Evolutionary conservation across 2,888 invertebrate species (phyloP), one percentile per base, ranked within the genome.

Genomic region (Leucophenga montana): DNA sequence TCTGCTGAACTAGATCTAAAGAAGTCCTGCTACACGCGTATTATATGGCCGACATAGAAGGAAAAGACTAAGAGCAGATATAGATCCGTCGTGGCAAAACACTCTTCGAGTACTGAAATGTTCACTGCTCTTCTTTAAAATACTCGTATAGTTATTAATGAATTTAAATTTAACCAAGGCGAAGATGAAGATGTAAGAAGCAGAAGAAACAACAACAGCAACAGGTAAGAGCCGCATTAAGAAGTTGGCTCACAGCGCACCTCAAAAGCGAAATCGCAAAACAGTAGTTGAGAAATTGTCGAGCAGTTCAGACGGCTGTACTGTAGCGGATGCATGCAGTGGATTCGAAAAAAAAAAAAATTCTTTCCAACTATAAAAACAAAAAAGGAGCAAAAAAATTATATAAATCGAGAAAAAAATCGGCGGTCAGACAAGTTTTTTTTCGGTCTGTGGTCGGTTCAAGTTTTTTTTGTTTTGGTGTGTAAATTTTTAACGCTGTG

Each of bases 281-380:
- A 73, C 80, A 81, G 83, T 83, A 83, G 84, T 83, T 78, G 85
- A 87, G 85, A 85, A 79, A 78, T 78, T 79, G 78, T 81, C 74
- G 79, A 76, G 76, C 75, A 75, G 85, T 78, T 48, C 76, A 84
- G 86, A 85, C 85, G 85, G 27, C 27, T 83, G 69, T 73, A 76
- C 72, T 69, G 27, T 46, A 48, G 11, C 39, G 66, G 4, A n/a
- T 16, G 27, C 27, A 27, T 27, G 22, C 57, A 31, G 3, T 8
- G 11, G 46, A 13, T 61, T 61, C 62, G 68, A 50, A 18, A 33
- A 39, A 39, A 39, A 39, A 39, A 16, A 39, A 39, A 39, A 39
- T 4, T 50, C 53, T 18, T 57, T 8, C 54, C 57, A 27, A 27
- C 27, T 11, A 16, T 57, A 27, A 64, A 66, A 65, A 27, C 8